Evolutionary conservation across 92 coral and sea anemone genomes (phyloP).

Genomic region (Scolanthus callimorphus): DNA sequence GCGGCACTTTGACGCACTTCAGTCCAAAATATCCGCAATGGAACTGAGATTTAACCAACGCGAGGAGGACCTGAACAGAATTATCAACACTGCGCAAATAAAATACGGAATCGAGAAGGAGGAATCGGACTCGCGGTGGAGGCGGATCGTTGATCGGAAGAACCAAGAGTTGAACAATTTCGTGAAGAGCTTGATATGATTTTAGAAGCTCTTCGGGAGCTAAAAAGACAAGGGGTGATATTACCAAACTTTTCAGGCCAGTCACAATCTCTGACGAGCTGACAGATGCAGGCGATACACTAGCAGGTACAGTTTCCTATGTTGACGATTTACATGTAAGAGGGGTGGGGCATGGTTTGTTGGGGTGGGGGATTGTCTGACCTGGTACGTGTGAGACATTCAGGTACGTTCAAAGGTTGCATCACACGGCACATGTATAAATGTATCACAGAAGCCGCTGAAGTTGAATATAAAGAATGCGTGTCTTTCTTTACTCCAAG

Average conservation of each 20-base stretch:
- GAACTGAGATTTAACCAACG: slow-evolving; percentile 78
- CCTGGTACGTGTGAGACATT: too few relatives aligned
- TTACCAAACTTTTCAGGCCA: slow-evolving; percentile 34
- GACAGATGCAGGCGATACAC: too few relatives aligned
- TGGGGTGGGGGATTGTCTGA: too few relatives aligned
- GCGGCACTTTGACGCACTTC: slow-evolving; percentile 85
- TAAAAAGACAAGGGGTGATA: slow-evolving; percentile 88
- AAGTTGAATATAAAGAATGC: too few relatives aligned
- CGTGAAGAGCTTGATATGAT: slow-evolving; percentile 85
- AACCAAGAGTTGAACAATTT: slow-evolving; percentile 93
- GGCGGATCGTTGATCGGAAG: slow-evolving; percentile 66
- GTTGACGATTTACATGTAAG: too few relatives aligned
- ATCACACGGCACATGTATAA: too few relatives aligned
- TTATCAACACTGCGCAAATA: slow-evolving; percentile 70
- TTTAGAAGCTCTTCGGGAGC: slow-evolving; percentile 79
- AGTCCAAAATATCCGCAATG: slow-evolving; percentile 79
- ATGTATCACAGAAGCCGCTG: too few relatives aligned
- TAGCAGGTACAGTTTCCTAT: too few relatives aligned
- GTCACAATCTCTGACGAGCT: too few relatives aligned
- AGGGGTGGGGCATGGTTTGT: too few relatives aligned
- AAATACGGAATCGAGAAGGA: slow-evolving; percentile 86
- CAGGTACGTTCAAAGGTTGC: too few relatives aligned
- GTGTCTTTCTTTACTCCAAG: too few relatives aligned
- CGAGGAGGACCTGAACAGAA: slow-evolving; percentile 75
- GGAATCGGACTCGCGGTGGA: slow-evolving; percentile 74